Percentiles rank a stretch among this genome's conserved stretches.
Evolutionary conservation across 1,140 invertebrate species (phyloP).

Genomic region (Belonocnema kinseyi): DNA sequence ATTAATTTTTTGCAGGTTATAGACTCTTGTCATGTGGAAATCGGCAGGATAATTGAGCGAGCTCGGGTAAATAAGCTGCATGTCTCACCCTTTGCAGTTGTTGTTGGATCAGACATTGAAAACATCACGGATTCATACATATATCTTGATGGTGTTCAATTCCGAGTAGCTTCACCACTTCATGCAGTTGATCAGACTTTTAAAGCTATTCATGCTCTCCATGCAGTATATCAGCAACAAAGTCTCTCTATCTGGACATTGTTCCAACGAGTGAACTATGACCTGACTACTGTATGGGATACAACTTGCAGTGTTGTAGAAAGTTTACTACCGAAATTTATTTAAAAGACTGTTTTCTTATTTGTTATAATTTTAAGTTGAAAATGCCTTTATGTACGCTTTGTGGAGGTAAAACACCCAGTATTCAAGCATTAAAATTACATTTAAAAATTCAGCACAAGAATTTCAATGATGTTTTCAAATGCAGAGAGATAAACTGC

Average conservation of each 20-base stretch:
- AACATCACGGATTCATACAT: too few species aligned
- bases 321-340: background rate
- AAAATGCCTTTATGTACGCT: background rate
- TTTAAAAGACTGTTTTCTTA: background rate
- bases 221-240: background rate
- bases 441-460: too few species aligned
- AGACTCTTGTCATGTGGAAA: too few species aligned
- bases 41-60: too few species aligned
- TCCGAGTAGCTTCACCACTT: background rate
- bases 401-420: background rate
- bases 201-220: background rate
- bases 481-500: too few species aligned
- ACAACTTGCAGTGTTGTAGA: background rate
- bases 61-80: too few species aligned
- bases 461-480: too few species aligned
- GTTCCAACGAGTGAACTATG: background rate
- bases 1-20: too few species aligned
- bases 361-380: background rate
- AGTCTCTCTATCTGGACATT: background rate
- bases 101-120: too few species aligned
- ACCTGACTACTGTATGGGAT: background rate
- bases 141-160: background rate
- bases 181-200: background rate
- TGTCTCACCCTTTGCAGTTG: too few species aligned
- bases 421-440: too few species aligned